Conservation (phyloP, 2,113 vertebrate genomes). For the Todiramphus chloris region DNA sequence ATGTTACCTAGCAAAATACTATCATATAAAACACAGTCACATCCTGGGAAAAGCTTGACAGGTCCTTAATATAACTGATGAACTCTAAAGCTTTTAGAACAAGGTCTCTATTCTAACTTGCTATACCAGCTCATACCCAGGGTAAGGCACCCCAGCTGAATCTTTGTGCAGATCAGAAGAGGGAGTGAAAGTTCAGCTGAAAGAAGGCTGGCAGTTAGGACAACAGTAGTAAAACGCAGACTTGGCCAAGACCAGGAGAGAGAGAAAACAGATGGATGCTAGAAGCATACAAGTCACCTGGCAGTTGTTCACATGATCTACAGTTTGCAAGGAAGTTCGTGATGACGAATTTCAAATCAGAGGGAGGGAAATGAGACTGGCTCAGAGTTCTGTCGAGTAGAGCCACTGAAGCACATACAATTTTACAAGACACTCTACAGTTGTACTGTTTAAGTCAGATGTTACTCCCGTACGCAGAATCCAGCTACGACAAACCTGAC, state of each 20-base stretch:
- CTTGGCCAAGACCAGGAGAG: background rate
- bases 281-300: background rate
- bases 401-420: background rate
- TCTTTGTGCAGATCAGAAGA: background rate
- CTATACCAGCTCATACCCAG: background rate
- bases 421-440: background rate
- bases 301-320: accelerated
- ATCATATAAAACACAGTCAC: background rate
- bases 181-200: background rate
- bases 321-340: background rate
- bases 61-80: background rate
- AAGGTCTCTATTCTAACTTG: background rate
- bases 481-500: background rate
- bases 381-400: background rate
- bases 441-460: background rate
- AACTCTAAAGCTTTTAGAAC: background rate
- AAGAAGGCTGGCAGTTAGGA: background rate
- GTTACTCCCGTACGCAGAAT: background rate
- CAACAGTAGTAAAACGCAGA: background rate
- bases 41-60: background rate
- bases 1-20: background rate
- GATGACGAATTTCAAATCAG: background rate
- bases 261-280: background rate
- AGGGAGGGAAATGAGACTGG: background rate
- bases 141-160: background rate